Percentiles rank a stretch among this genome's conserved stretches.
phyloP scores from a whole-genome alignment of 2,797 vertebrate species.

The Balearica regulorum region DNA sequence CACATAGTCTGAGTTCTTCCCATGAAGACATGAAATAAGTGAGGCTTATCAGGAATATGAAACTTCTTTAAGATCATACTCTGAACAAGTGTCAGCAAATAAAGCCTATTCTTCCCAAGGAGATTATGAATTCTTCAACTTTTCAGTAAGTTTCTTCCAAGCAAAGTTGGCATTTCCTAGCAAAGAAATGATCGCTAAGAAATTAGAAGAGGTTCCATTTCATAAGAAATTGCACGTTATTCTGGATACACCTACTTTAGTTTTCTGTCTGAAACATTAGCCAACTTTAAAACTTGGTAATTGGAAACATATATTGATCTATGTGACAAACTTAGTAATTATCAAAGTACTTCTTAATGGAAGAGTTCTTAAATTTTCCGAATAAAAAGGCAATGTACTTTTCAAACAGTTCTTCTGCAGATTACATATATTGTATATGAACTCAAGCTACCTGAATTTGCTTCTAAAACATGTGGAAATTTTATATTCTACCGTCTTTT shows the following conservation, averaged over 20 bases:
- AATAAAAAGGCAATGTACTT: not conserved
- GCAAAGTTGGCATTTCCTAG: not conserved
- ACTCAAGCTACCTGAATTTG: not conserved
- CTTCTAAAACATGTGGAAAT: not conserved
- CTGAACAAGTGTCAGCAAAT: not conserved
- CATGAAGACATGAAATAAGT: not conserved
- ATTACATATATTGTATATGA: not conserved
- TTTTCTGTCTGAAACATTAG: not conserved
- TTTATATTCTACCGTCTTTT: not conserved
- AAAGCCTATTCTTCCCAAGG: not conserved
- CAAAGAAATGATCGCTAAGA: not conserved
- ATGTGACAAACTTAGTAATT: not conserved
- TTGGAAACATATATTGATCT: not conserved
- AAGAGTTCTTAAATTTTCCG: not conserved
- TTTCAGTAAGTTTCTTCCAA: not conserved
- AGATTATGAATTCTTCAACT: not conserved
- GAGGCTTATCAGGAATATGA: not conserved
- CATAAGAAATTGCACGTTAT: not conserved
- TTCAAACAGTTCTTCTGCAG: not conserved
- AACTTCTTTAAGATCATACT: not conserved
- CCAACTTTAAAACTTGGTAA: not conserved
- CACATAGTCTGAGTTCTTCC: not conserved
- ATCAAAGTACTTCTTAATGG: not conserved
- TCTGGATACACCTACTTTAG: not conserved
- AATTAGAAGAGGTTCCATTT: not conserved